Evolutionary conservation across 2,113 vertebrate genomes (phyloP).

Genomic region (Columba janthina): DNA sequence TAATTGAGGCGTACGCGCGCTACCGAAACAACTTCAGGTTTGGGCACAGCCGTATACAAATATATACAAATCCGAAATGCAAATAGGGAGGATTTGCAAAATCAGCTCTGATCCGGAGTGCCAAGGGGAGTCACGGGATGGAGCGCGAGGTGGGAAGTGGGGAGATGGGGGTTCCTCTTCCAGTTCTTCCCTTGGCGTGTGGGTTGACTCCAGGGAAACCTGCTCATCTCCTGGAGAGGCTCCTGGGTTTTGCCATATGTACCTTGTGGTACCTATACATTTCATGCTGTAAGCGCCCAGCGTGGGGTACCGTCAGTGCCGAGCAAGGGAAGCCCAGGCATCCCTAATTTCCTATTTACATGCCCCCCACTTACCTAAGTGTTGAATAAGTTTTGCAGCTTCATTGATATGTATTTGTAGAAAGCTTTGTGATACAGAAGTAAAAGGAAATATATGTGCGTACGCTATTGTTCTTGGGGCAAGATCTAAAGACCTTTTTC

Average conservation of each 20-base stretch:
- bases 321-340: not conserved
- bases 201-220: not conserved
- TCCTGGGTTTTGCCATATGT: accelerated
- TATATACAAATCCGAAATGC: constrained; percentile 9
- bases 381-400: not conserved
- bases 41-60: not conserved
- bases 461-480: not conserved
- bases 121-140: not conserved
- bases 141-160: not conserved
- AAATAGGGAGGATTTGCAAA: constrained; percentile 17
- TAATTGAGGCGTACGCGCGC: not conserved
- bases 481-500: not conserved
- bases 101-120: not conserved
- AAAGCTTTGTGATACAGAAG: not conserved
- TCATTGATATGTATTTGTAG: not conserved
- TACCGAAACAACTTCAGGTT: not conserved
- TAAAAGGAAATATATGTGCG: not conserved
- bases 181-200: not conserved
- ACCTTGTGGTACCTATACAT: too few species aligned
- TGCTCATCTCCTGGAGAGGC: not conserved
- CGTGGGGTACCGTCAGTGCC: not conserved
- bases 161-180: not conserved
- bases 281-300: not conserved
- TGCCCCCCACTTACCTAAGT: accelerated
- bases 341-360: not conserved